Base-by-base conservation (phyloP, 1,140 invertebrate species). In the Leptopilina boulardi region DNA sequence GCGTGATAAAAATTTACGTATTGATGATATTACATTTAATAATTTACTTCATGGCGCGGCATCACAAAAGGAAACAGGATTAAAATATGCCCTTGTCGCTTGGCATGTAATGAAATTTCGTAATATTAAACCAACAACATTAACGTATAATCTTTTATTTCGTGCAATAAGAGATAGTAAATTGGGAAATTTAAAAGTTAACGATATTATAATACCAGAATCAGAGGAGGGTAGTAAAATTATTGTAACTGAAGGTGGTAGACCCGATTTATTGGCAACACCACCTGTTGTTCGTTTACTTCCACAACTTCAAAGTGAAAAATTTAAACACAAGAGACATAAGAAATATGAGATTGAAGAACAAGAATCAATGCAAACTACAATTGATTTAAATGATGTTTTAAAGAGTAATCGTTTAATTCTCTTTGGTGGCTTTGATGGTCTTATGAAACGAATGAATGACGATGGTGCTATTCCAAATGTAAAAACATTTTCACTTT, bases 11-110 rank as follows among this genome's bases (percentile, higher is more conserved):
- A 91, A 93, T 71, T 88, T 96, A n/a, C 86, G 89, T 70, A 89
- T 95, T n/a, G 93, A 92, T 84, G 89, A 92, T 9, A 93, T 94
- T 51, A 97, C 96, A 2, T 94, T 95, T 66, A 95, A 94, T 87
- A 96, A 95, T 87, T 88, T 99, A 10, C 88, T 99, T 0, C 96
- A 97, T 87, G 96, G 95, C 30, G 97, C 96, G 85, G 94, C 96
- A 30, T 91, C 93, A 30, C 93, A 98, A 87, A 94, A 94, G 89
- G 88, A 96, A 74, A 92, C 92, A 80, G 98, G 98, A 4, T 95
- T 98, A 82, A 93, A 93, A 80, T 94, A 97, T 91, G 94, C 95
- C 66, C 86, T 99, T 34, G 85, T 94, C 74, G 94, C 97, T n/a
- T 98, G 96, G 96, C 93, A 95, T 70, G 94, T 96, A 90, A 95